Evolutionary conservation across 2,888 invertebrate genomes (phyloP).

Genomic region (Mesorhabditis spiculigera): DNA sequence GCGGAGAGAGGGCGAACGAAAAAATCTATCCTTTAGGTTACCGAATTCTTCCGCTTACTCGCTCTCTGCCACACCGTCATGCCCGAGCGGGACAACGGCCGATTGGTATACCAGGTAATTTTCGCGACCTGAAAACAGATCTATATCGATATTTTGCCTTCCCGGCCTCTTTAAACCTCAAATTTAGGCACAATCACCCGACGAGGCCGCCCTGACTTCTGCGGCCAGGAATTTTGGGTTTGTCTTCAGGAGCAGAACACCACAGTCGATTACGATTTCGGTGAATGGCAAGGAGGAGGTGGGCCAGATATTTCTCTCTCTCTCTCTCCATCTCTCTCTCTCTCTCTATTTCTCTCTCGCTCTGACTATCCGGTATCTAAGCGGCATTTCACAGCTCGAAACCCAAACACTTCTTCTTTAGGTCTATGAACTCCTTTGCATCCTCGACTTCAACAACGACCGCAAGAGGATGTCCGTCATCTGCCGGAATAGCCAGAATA

Average conservation of each 20-base stretch:
- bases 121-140: background rate
- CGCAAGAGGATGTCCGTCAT: conserved; percentile 95
- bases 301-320: conserved; percentile 9
- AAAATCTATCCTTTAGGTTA: conserved; percentile 33
- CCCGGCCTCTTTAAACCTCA: background rate
- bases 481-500: conserved; percentile 52
- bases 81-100: conserved; percentile 68
- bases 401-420: conserved; percentile 12
- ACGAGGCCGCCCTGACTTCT: conserved; percentile 92
- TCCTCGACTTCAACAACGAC: conserved; percentile 98
- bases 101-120: conserved; percentile 67
- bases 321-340: no score
- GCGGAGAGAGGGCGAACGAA: background rate
- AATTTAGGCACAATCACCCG: conserved; percentile 88
- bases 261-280: conserved; percentile 66
- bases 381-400: no score
- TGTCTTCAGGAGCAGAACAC: conserved; percentile 74
- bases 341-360: no score
- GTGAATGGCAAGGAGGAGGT: conserved; percentile 52
- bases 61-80: conserved; percentile 98
- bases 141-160: background rate
- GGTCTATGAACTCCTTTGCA: conserved; percentile 86
- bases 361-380: background rate
- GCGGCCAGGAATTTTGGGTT: conserved; percentile 98
- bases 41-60: conserved; percentile 70